Evolutionary conservation across 2,888 invertebrate genomes (phyloP).

Genomic region (Brenthis ino): DNA sequence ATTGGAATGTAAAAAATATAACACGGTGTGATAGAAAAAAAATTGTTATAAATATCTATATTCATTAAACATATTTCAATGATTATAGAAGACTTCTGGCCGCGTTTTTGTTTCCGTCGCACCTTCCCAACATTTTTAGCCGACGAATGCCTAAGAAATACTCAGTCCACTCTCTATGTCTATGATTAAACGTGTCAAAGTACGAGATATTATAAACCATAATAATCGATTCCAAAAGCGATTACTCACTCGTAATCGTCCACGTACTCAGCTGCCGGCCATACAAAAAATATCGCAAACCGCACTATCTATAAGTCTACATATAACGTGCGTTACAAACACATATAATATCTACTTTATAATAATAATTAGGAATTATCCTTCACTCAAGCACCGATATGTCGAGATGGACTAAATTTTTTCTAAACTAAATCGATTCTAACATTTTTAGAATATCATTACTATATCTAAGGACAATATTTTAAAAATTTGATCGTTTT

Average conservation of each 20-base stretch:
- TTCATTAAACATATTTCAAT: too few species aligned
- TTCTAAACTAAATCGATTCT: slow-evolving; percentile 57
- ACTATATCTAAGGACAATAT: slow-evolving; percentile 65
- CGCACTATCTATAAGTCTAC: slow-evolving; percentile 48
- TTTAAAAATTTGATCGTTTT: background rate
- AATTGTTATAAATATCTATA: too few species aligned
- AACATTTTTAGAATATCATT: slow-evolving; percentile 70
- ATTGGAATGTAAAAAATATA: too few species aligned
- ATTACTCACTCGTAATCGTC: background rate
- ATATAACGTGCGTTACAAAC: slow-evolving; percentile 56
- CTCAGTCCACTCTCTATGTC: background rate
- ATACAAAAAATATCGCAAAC: slow-evolving; percentile 46
- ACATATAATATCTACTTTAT: slow-evolving; percentile 46
- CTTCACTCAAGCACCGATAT: slow-evolving; percentile 80
- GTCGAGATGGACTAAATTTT: slow-evolving; percentile 73
- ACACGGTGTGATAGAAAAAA: too few species aligned
- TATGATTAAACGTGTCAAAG: background rate
- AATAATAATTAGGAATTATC: slow-evolving; percentile 67
- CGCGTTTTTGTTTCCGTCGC: too few species aligned
- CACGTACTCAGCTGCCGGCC: slow-evolving; percentile 16
- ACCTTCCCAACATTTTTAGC: too few species aligned
- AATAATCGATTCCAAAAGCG: slow-evolving; percentile 1
- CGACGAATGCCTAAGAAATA: too few species aligned
- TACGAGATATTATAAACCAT: too few species aligned
- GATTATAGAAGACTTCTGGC: too few species aligned